Base-by-base conservation (phyloP, 2,888 invertebrate genomes). In the Phasia obesa region DNA sequence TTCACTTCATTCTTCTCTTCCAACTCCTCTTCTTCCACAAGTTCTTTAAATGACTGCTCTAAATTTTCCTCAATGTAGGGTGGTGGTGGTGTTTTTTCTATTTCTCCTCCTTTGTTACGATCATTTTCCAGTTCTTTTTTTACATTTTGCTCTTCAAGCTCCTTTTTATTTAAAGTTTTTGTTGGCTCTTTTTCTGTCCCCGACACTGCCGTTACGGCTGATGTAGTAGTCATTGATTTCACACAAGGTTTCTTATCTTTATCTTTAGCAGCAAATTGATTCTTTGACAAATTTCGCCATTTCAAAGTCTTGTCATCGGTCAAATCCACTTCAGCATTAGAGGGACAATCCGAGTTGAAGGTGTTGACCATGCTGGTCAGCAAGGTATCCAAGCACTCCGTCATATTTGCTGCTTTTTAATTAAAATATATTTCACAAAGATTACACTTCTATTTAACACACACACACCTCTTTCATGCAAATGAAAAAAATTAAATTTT, bases 241-340 rank as follows among this genome's bases (percentile, higher is more conserved):
- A 64, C 49, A 69, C 62, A 51, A 42, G 31, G n/a, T 78, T 87
- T 87, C 84, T 87, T 88, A 44, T 89, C 89, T 74, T 88, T 88
- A 86, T 90, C 89, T 85, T 89, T 90, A 84, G 89, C 89, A 19
- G 91, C 91, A 81, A 90, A 90, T 82, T 90, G 90, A 88, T 92
- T 92, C 84, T 91, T 90, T 70, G 89, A 88, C 85, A 91, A 87
- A 76, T 90, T 88, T 78, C 91, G 90, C 91, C 91, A 92, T 81
- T 92, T 91, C 25, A 90, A 64, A 31, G 91, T 91, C 74, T 91
- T 91, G 85, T 91, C 91, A 85, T 90, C 90, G 74, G 89, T 89
- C 81, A 91, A 74, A 81, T 91, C 89, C 55, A 90, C 84, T 60
- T 88, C 89, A 15, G 88, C 88, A 81, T 86, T 86, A 9, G 88